phyloP scores from a whole-genome alignment of 2,888 invertebrate species.

The Acrocyrtus sp. region DNA sequence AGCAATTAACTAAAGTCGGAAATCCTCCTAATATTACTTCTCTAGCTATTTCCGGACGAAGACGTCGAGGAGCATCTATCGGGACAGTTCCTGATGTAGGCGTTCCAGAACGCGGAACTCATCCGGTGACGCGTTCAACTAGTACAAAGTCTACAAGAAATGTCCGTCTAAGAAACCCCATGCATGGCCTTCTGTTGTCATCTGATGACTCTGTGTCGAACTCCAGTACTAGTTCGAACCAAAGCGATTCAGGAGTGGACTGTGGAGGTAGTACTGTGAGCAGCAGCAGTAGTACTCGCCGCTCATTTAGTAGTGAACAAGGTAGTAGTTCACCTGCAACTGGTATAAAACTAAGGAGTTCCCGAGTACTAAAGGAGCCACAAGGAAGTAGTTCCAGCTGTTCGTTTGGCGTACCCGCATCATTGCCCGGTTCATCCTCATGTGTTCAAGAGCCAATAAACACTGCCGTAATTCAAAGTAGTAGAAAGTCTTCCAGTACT shows the following conservation, averaged over 20 bases:
- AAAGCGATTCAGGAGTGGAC: slow-evolving; percentile 63
- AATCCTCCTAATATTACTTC: not conserved
- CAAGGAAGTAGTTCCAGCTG: not conserved
- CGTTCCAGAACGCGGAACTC: not conserved
- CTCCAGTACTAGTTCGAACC: slow-evolving; percentile 59
- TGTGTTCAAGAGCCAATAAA: slow-evolving; percentile 4
- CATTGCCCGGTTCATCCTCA: not conserved
- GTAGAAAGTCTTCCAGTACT: not conserved
- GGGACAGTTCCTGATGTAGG: slow-evolving; percentile 2
- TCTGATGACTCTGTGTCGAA: slow-evolving; percentile 61
- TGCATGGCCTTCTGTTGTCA: slow-evolving; percentile 22
- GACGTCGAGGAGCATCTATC: slow-evolving; percentile 1
- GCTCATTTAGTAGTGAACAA: slow-evolving; percentile 26
- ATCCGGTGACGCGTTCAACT: slow-evolving; percentile 26
- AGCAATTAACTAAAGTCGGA: not conserved
- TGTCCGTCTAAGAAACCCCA: not conserved
- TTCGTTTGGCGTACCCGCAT: not conserved
- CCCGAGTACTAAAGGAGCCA: slow-evolving; percentile 20
- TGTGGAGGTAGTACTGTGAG: slow-evolving; percentile 57
- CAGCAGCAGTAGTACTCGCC: slow-evolving; percentile 51
- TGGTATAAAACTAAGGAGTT: slow-evolving; percentile 26
- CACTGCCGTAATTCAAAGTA: not conserved
- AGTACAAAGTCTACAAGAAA: slow-evolving; percentile 32
- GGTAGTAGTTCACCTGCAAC: not conserved
- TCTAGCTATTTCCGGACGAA: not conserved